Evolutionary conservation across 2,888 invertebrate species (phyloP).

Genomic region (Hydroisotoma schaefferi): DNA sequence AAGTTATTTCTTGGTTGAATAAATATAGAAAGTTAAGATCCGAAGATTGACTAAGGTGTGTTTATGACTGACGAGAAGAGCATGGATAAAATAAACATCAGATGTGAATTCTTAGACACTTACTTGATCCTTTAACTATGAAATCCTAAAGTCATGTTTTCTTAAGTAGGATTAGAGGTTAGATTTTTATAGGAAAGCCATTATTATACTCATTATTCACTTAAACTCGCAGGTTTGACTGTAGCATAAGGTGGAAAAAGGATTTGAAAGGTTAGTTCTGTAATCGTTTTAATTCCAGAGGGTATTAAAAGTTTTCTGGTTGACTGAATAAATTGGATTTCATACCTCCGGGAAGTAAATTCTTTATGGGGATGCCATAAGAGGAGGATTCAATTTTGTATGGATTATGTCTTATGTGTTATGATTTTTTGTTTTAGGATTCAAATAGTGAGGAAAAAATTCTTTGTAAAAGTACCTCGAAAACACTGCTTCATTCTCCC

Average conservation of each 20-base stretch:
- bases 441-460: background rate
- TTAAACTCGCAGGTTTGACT: background rate
- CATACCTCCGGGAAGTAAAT: constrained; percentile 3
- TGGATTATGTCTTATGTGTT: background rate
- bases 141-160: constrained; percentile 15
- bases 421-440: background rate
- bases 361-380: background rate
- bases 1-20: constrained; percentile 17
- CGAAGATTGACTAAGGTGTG: background rate
- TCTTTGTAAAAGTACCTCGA: background rate
- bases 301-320: background rate
- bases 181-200: too few species aligned
- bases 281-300: background rate
- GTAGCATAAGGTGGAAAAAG: background rate
- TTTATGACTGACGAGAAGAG: too few species aligned
- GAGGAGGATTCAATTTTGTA: background rate
- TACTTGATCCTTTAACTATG: too few species aligned
- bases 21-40: constrained; percentile 13
- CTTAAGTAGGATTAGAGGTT: constrained; percentile 11
- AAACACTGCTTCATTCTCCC: too few species aligned
- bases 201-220: background rate
- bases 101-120: constrained; percentile 8
- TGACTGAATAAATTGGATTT: constrained; percentile 3
- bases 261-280: background rate
- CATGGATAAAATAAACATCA: constrained; percentile 12